Evolutionary conservation across 2,888 invertebrate species (phyloP).

Genomic region (Parelbella ahira): DNA sequence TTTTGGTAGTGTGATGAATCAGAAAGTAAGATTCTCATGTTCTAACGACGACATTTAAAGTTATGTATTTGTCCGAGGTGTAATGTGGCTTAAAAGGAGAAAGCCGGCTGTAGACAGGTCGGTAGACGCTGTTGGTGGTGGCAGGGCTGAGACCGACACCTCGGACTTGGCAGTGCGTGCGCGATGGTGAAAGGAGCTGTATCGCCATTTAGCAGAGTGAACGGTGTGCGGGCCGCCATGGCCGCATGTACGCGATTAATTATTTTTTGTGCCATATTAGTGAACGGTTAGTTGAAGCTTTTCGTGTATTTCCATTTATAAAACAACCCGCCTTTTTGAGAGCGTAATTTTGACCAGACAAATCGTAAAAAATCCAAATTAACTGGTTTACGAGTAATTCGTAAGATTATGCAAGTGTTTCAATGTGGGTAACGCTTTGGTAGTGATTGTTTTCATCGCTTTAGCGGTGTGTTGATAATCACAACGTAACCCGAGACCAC

Average conservation of each 20-base stretch:
- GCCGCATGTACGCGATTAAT: slow-evolving; percentile 61
- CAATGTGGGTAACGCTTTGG: slow-evolving; percentile 34
- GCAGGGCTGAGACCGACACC: slow-evolving; percentile 32
- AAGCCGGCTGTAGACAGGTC: slow-evolving; percentile 62
- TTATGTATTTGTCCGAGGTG: slow-evolving; percentile 8
- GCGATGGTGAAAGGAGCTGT: slow-evolving; percentile 75
- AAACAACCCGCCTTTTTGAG: too few relatives aligned
- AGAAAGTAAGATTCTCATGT: slow-evolving; percentile 18
- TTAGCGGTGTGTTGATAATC: slow-evolving; percentile 28
- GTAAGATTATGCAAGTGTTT: slow-evolving; percentile 67
- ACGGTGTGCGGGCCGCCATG: slow-evolving; percentile 52
- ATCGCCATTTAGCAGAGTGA: slow-evolving; percentile 48
- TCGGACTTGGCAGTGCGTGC: slow-evolving; percentile 55
- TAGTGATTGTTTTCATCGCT: slow-evolving; percentile 46
- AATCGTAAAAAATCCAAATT: not conserved
- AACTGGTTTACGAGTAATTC: slow-evolving; percentile 37
- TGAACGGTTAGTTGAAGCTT: slow-evolving; percentile 60
- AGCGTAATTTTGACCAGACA: too few relatives aligned
- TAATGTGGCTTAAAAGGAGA: slow-evolving; percentile 56
- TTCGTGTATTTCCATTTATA: too few relatives aligned
- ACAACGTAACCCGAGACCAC: slow-evolving; percentile 68
- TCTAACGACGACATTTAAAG: slow-evolving; percentile 10
- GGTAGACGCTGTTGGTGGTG: slow-evolving; percentile 47
- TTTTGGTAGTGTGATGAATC: slow-evolving; percentile 16
- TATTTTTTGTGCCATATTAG: slow-evolving; percentile 63